Evolutionary conservation across 2,888 invertebrate genomes (phyloP), one percentile per base, ranked within the genome.

Genomic region (Tholera decimalis): DNA sequence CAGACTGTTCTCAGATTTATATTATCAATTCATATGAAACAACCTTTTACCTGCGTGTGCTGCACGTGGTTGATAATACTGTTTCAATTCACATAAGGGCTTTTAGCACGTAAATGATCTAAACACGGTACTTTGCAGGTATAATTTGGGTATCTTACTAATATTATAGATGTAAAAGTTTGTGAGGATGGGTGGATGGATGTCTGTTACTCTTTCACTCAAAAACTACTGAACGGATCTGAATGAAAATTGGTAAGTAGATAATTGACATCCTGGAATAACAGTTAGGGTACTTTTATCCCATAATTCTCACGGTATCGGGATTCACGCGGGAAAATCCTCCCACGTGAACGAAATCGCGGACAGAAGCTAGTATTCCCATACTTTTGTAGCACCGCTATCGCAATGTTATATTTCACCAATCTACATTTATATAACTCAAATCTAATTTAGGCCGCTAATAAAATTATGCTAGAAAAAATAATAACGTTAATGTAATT

Each of bases 401-500:
- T 8, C 18, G 26, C 18, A 28, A 28, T 65, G 49, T 28, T 22
- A 58, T 30, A 50, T 68, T 30, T 57, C 26, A 20, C 18, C 8
- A 22, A 28, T 26, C 24, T 67, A 30, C 18, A 0, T 51, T 68
- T 47, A 50, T 24, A 7, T n/a, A 22, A 33, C 3, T 28, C 4
- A 2, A 18, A 22, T 9, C 7, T 33, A 39, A 51, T 39, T 53
- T n/a, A 30, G 18, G 4, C 30, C 28, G 18, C 11, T 18, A 22
- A 18, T 9, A 56, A 69, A 33, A 44, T 24, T 13, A n/a, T 43
- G 22, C 20, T 33, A 13, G n/a, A 9, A 28, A 44, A 30, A 50
- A 39, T 30, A 49, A 26, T 35, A 49, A 39, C 9, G 15, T 13
- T 30, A 33, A 60, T 9, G 22, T 6, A 18, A 24, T 50, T 50